These are phyloP conservation scores for Grus americana DNA, from an alignment of 2,113 vertebrate species.

Conservation along the genomic window DNA sequence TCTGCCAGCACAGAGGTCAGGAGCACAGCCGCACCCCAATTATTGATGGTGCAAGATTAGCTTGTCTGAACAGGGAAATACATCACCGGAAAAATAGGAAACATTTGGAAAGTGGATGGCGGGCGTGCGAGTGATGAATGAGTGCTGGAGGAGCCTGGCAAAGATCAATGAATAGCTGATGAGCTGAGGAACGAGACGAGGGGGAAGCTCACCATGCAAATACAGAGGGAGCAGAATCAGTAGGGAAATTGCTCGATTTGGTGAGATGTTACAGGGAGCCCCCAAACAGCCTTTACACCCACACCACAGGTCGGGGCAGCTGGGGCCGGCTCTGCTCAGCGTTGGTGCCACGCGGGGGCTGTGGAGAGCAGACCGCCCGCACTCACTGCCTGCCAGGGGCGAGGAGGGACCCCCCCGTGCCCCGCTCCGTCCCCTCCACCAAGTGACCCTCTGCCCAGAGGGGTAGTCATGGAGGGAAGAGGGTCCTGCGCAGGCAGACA, in stretches of 20 bases:
- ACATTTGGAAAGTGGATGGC: background rate
- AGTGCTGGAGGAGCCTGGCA: background rate
- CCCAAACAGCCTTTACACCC: background rate
- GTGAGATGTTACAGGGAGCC: rapidly evolving
- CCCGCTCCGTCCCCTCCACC: background rate
- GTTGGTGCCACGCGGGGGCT: rapidly evolving
- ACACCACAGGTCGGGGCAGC: background rate
- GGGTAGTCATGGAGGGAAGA: background rate
- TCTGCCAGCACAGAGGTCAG: background rate
- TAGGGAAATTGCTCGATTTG: background rate
- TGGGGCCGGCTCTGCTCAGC: background rate
- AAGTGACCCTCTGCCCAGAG: background rate
- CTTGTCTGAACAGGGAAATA: background rate
- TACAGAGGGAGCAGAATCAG: background rate
- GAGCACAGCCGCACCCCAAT: background rate
- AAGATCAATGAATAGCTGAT: background rate
- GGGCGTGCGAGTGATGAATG: background rate
- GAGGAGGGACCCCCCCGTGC: no score
- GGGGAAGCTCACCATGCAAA: background rate
- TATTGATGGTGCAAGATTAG: background rate
- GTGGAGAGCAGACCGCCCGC: background rate
- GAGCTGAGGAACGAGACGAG: background rate
- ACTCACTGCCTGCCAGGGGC: background rate
- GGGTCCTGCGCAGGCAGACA: background rate
- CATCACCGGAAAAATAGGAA: background rate